phyloP scores from a whole-genome alignment of 2,797 vertebrate genomes.

The Antennarius maculatus region DNA sequence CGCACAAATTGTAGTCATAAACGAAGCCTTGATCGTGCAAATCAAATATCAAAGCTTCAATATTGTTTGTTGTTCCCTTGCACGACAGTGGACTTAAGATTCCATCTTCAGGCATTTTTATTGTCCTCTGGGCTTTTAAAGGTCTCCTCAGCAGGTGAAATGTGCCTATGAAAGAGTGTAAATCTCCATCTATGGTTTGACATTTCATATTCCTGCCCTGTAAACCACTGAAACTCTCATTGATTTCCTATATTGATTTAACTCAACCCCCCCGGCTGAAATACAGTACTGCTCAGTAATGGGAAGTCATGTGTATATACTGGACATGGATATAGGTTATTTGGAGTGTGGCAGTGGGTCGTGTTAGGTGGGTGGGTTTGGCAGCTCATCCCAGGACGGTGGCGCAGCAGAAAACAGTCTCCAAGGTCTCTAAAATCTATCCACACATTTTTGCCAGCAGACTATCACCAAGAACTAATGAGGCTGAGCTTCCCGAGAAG shows the following conservation, averaged over 20 bases:
- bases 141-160: conserved; percentile 23
- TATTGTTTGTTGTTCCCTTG: background rate
- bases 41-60: background rate
- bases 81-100: background rate
- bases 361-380: conserved; percentile 48
- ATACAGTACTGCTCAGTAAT: conserved; percentile 38
- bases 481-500: conserved; percentile 45
- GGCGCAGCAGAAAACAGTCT: conserved; percentile 27
- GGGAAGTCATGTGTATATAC: conserved; percentile 34
- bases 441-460: background rate
- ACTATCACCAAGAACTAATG: conserved; percentile 57
- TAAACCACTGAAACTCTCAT: conserved; percentile 59
- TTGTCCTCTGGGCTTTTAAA: conserved; percentile 13
- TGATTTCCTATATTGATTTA: conserved; percentile 62
- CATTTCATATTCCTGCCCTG: conserved; percentile 57
- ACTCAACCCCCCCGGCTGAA: conserved; percentile 39
- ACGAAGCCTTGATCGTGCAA: too few relatives aligned
- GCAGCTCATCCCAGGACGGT: conserved; percentile 24
- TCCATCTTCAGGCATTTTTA: conserved; percentile 16
- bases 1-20: background rate
- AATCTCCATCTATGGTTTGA: conserved; percentile 61
- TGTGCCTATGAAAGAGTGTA: conserved; percentile 48
- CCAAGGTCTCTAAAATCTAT: background rate
- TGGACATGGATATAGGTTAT: conserved; percentile 37
- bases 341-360: conserved; percentile 39